Base-by-base conservation (phyloP, 2,113 vertebrate genomes). In the Syrmaticus mikado region DNA sequence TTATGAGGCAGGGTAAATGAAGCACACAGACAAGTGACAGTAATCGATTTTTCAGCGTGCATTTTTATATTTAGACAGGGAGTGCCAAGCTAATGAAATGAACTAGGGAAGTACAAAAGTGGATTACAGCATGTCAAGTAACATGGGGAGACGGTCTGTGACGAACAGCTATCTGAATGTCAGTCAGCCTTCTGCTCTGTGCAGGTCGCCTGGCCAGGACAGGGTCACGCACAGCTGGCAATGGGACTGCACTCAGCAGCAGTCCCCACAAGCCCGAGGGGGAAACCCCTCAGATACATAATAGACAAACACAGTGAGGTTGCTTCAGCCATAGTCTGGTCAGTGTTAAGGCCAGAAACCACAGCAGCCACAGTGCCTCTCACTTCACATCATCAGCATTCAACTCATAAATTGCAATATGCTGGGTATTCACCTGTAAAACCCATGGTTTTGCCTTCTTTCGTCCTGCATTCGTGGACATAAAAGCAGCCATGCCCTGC, bases 1-100 rank as follows among this genome's bases (percentile, higher is more conserved):
- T 52, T 70, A 68, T 40, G 75, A 82, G 28, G 80, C 82, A 90
- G 87, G 80, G 93, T 85, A 96, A 96, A 96, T 93, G 80, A 82
- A 94, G 85, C 81, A 91, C 68, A 76, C 43, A 93, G 87, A 95
- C 85, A 91, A 96, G 77, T 94, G 73, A 91, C 58, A 96, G 75
- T 73, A 93, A 96, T 93, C 48, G 24, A 95, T 95, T 83, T 92
- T 92, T 94, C 91, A 93, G 55, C 38, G 7, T 91, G 65, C 41
- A 80, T 72, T 89, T 94, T 96, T 93, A 89, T 80, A 92, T 85
- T 95, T 87, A 92, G 95, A 88, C 83, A 92, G 55, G 57, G 68
- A 92, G 67, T 38, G 70, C 50, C 60, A 62, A 86, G 81, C 73
- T 94, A 94, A 96, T 93, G 50, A 72, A 94, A 95, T 55, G 67